phyloP scores from a whole-genome alignment of 2,888 invertebrate species.

The Eustalomyia histrio region DNA sequence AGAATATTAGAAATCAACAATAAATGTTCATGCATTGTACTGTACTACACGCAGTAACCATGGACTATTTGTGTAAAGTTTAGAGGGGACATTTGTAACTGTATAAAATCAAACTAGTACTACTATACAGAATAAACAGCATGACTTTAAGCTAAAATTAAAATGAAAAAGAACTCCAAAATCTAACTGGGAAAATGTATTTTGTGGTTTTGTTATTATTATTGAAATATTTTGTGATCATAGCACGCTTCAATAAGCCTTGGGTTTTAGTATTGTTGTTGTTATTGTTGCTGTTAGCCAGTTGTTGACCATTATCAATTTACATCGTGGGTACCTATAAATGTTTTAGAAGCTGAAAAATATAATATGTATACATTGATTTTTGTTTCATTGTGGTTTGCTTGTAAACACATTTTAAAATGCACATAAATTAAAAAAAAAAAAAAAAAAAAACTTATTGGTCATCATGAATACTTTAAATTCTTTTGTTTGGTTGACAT shows the following conservation, averaged over 20 bases:
- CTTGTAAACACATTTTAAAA: conserved; percentile 36
- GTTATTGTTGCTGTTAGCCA: background rate
- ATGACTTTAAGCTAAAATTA: conserved; percentile 21
- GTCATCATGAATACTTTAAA: conserved; percentile 40
- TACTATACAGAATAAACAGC: conserved; percentile 4
- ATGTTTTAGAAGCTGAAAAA: conserved; percentile 37
- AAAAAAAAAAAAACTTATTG: conserved; percentile 19
- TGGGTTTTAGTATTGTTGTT: conserved; percentile 35
- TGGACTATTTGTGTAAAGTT: conserved; percentile 24
- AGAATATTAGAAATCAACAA: conserved; percentile 23
- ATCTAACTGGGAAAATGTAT: conserved; percentile 4
- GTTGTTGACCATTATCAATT: conserved; percentile 34
- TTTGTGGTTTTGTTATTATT: conserved; percentile 48
- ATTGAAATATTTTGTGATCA: conserved; percentile 33
- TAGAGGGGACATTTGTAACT: conserved; percentile 55
- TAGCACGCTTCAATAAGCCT: conserved; percentile 59
- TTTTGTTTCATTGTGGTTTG: conserved; percentile 47
- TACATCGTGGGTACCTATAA: background rate
- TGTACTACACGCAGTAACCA: background rate
- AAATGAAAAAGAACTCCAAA: background rate
- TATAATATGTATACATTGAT: conserved; percentile 57
- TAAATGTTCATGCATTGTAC: conserved; percentile 8
- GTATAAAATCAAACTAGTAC: conserved; percentile 18
- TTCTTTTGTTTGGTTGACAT: too few species aligned
- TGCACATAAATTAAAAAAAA: conserved; percentile 62